Conservation (phyloP, 2,888 invertebrate species). For the Rhagonycha lutea region DNA sequence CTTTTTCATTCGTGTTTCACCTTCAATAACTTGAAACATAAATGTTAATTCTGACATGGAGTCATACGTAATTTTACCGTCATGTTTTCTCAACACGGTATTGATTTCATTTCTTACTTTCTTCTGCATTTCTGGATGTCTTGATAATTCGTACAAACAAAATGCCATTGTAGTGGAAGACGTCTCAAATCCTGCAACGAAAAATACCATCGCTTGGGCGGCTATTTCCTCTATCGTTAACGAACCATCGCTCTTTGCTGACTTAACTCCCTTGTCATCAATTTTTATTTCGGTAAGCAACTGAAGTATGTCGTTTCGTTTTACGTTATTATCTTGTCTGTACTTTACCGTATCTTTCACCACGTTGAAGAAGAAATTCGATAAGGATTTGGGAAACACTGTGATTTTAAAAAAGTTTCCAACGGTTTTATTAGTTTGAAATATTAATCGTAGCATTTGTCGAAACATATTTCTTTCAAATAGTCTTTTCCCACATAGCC, state of each 20-base stretch:
- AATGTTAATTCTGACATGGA: not conserved
- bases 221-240: constrained; percentile 41
- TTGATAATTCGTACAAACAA: constrained; percentile 49
- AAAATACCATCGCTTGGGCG: constrained; percentile 55
- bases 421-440: constrained; percentile 12
- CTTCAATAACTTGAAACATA: not conserved
- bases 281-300: constrained; percentile 42
- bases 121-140: not conserved
- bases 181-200: constrained; percentile 58
- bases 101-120: not conserved
- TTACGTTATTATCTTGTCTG: constrained; percentile 32
- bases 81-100: not conserved
- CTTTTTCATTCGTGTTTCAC: not conserved
- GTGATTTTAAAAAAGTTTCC: constrained; percentile 28
- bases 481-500: not conserved
- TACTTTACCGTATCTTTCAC: constrained; percentile 38
- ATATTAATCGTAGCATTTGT: not conserved
- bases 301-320: constrained; percentile 50
- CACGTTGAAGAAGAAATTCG: constrained; percentile 37
- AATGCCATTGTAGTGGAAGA: constrained; percentile 54
- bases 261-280: not conserved
- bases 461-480: not conserved
- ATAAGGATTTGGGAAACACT: constrained; percentile 33
- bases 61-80: not conserved
- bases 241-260: not conserved